These are phyloP conservation scores for Ciona savignyi DNA, from an alignment of 23 tunicate genomes.

Conservation along the genomic window DNA sequence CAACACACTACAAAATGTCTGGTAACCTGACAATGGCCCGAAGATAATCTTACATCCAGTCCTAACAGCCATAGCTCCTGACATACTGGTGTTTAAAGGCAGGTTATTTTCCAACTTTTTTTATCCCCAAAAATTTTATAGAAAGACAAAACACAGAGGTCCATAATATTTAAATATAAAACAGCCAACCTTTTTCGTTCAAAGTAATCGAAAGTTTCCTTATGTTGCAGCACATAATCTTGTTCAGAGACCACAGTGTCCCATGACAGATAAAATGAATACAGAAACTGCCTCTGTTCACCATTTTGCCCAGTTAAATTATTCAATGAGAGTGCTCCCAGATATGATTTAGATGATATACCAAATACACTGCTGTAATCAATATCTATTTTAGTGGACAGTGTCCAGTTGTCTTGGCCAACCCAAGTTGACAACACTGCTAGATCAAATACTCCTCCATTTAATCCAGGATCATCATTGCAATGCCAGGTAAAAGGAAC, in stretches of 20 bases:
- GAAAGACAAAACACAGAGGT: too few relatives aligned
- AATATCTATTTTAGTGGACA: neutral
- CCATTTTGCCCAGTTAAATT: neutral
- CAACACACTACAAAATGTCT: too few relatives aligned
- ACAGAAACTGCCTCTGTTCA: neutral
- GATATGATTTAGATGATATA: neutral
- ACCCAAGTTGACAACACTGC: neutral
- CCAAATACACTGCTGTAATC: neutral
- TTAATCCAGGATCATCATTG: neutral
- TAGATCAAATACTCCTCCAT: neutral
- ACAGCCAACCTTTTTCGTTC: too few relatives aligned
- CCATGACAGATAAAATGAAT: neutral
- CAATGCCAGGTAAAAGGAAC: neutral
- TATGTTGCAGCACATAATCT: neutral
- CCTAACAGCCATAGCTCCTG: too few relatives aligned
- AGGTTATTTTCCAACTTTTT: too few relatives aligned
- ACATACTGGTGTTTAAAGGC: too few relatives aligned
- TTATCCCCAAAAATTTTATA: too few relatives aligned
- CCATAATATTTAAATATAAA: too few relatives aligned
- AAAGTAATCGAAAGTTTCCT: neutral
- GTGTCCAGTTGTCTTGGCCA: neutral
- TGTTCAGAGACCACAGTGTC: neutral
- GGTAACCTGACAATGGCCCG: too few relatives aligned
- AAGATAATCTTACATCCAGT: too few relatives aligned
- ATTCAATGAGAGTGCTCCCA: neutral